Evolutionary conservation across 2,113 vertebrate genomes (phyloP), one percentile per base, ranked within the genome.

Genomic region (Etheostoma cragini): DNA sequence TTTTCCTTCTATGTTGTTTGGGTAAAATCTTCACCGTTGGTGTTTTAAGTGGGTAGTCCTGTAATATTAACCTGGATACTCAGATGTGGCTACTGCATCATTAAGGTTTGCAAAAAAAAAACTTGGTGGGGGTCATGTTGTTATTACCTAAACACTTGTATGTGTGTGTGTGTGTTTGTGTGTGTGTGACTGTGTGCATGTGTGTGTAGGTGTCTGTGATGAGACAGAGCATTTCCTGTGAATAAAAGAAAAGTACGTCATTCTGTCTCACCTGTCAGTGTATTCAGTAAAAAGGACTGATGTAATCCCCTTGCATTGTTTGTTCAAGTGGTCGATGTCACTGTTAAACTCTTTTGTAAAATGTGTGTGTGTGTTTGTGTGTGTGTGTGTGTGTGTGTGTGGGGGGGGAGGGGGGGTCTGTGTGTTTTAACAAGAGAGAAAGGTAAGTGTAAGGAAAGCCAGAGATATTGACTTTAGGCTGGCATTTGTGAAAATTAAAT

Each of bases 151-250:
- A 38, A 38, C 38, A 38, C 38, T 16, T 50, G 17, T 50, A 1
- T 50, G 49, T 50, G 49, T 50, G 49, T 50, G 47, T 14, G 47
- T 16, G 47, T 14, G 47, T 14, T 15, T 49, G 14, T 16, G 16
- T 49, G 46, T 49, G 13, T 13, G 14, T 49, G 47, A n/a, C n/a
- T 49, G 46, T 47, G 46, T 47, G 46, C 16, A 15, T 47, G 46
- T 47, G 46, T 47, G 45, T 46, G 45, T 46, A 13, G 8, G 45
- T 46, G 45, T 46, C 3, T 60, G 8, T 33, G 38, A 38, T 10
- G 35, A 38, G 38, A 38, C 38, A 10, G 24, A 70, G 84, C 64
- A 77, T 83, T 77, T 83, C 76, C 76, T 71, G 72, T 30, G 47
- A 68, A 73, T 74, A 56, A 81, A 72, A 75, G 45, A 50, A 60